Evolutionary conservation across 2,888 invertebrate species (phyloP), one percentile per base, ranked within the genome.

Genomic region (Sisyra nigra): DNA sequence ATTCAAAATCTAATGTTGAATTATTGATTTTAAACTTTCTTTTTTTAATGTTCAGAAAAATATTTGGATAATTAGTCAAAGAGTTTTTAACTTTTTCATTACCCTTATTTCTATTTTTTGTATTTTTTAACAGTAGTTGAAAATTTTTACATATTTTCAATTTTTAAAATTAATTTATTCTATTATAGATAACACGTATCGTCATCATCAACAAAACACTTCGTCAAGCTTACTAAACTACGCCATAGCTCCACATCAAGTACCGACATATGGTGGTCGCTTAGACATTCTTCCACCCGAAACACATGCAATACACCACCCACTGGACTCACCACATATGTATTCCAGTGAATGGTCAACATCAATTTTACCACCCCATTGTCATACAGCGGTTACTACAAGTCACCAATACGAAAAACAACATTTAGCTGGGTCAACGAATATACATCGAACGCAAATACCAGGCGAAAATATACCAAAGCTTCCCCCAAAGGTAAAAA

Each of bases 231-330:
- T 13, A 33, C 33, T 13, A 33, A n/a, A 33, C 11, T 33, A n/a
- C 9, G 14, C 11, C 5, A 33, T 33, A 33, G 11, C 33, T 13
- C 33, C 33, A 33, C 33, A 33, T 13, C 33, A 33, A 14, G 10
- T 15, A 35, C 4, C 14, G 17, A 15, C 35, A 35, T 15, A 35
- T 14, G 11, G 19, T n/a, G 37, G 18, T 10, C 37, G 37, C 19
- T 37, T 37, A 24, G 37, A 37, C 8, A 37, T 37, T 37, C 19
- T 37, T n/a, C 37, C 37, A 11, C 37, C 17, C 8, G 37, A 37
- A 11, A 17, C 37, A 19, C 37, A 17, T 6, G 17, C 33, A 33
- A 13, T 11, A 18, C 17, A 18, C 9, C 37, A 37, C 17, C 17
- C 37, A n/a, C 37, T 37, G 11, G 37, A 37, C 18, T 37, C 37